Evolutionary conservation across 2,888 invertebrate genomes (phyloP), one percentile per base, ranked within the genome.

Genomic region (Antheraea yamamai): DNA sequence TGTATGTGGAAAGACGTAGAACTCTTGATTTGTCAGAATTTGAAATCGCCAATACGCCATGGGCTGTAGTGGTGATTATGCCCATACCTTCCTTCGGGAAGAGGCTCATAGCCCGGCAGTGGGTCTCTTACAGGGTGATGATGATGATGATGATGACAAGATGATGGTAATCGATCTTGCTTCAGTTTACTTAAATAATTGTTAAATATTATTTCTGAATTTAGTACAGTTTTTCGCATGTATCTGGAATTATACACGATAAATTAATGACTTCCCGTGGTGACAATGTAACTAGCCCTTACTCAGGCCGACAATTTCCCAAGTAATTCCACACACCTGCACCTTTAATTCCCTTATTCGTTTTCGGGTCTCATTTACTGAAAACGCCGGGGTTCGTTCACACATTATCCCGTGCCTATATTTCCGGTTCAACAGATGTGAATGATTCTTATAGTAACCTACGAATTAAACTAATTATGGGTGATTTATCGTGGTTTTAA

Each of bases 301-400:
- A 52, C 76, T 75, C 79, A 39, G 73, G 76, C 77, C 78, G 74
- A 72, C 80, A 81, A 81, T 81, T 82, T 80, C 80, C 81, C 75
- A 74, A 76, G 80, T 83, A 82, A 84, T 87, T 86, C 81, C 76
- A 78, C 75, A 80, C 86, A 84, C 83, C 85, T 84, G 86, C 82
- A 85, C 85, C 84, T 86, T 83, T 86, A 87, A 87, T 86, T 87
- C 84, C 84, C 85, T 81, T 83, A 83, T 85, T 81, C 83, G 83
- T 83, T 81, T 82, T 78, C 80, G 80, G 82, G 80, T 80, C 82
- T 84, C 81, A 81, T 84, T 70, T 70, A 70, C 39, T 70, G 70
- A 70, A 39, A 70, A 39, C 39, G 70, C 23, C 35, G 70, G 30
- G 70, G 70, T 39, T 39, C 70, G 70, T 70, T 70, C 70, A 70